These are phyloP conservation scores for Glaucidium brasilianum DNA, from an alignment of 2,113 vertebrate species.

Conservation along the genomic window DNA sequence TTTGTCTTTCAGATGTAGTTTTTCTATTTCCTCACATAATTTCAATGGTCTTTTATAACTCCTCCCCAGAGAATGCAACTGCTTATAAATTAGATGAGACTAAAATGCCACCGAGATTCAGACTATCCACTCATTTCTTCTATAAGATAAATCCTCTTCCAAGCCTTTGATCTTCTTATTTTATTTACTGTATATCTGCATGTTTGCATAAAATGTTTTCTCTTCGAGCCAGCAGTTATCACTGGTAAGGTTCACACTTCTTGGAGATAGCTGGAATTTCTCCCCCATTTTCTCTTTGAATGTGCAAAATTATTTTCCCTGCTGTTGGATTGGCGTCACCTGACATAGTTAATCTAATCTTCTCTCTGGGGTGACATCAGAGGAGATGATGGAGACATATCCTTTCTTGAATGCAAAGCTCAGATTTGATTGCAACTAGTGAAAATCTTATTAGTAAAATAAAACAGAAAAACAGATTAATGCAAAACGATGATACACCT, in stretches of 20 bases:
- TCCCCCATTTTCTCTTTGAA: background rate
- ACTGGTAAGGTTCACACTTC: background rate
- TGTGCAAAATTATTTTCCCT: constrained; percentile 33
- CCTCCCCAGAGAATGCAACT: background rate
- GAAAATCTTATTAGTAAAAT: background rate
- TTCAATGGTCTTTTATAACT: background rate
- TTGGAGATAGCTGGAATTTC: constrained; percentile 18
- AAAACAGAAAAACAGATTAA: background rate
- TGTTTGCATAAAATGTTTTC: background rate
- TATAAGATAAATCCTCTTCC: background rate
- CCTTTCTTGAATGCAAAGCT: constrained; percentile 1
- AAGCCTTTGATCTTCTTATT: constrained; percentile 14
- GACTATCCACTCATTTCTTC: background rate
- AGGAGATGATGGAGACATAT: constrained; percentile 7
- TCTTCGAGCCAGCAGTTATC: background rate
- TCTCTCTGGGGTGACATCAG: constrained; percentile 56
- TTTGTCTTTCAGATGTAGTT: background rate
- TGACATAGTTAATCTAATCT: constrained; percentile 55
- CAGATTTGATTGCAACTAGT: background rate
- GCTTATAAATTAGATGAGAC: background rate
- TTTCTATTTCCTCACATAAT: background rate
- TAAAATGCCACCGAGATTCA: background rate
- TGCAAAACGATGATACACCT: background rate
- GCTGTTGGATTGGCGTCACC: background rate
- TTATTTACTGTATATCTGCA: constrained; percentile 13